Conservation (phyloP, 2,797 vertebrate species). For the Rhinatrema bivittatum region DNA sequence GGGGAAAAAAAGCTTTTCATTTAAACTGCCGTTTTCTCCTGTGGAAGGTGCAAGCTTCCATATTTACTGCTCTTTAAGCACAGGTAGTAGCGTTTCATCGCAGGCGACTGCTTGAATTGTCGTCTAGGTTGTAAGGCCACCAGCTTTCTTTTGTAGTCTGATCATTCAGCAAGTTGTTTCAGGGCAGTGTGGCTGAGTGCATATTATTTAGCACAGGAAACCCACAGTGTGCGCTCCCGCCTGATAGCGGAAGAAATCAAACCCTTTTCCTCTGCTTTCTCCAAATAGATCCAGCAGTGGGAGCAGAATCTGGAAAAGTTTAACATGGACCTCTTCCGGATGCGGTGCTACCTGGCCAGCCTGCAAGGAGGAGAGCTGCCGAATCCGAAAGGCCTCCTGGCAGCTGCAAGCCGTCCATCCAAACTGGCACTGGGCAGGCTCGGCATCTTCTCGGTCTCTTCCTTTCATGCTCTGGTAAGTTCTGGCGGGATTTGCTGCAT, state of each 20-base stretch:
- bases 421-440: slow-evolving; percentile 78
- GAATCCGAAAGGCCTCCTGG: slow-evolving; percentile 87
- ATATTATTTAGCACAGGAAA: slow-evolving; percentile 1
- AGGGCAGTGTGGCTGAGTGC: slow-evolving; percentile 8
- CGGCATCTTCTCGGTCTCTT: slow-evolving; percentile 86
- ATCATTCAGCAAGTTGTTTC: slow-evolving; percentile 15
- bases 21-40: too few relatives aligned
- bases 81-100: too few relatives aligned
- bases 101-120: too few relatives aligned
- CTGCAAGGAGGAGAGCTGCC: slow-evolving; percentile 87
- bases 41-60: too few relatives aligned
- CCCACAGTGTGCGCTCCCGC: neutral
- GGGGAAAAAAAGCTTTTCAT: too few relatives aligned
- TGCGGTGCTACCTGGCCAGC: slow-evolving; percentile 89
- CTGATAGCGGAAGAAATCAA: slow-evolving; percentile 9
- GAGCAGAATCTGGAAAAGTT: slow-evolving; percentile 93
- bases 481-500: accelerated
- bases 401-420: slow-evolving; percentile 82
- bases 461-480: slow-evolving; percentile 88
- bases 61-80: too few relatives aligned
- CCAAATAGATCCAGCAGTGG: slow-evolving; percentile 85
- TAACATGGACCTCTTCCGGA: slow-evolving; percentile 87
- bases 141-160: slow-evolving; percentile 23
- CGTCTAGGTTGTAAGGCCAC: too few relatives aligned
- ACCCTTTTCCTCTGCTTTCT: slow-evolving; percentile 16